Evolutionary conservation across 2,888 invertebrate species (phyloP), one percentile per base, ranked within the genome.

Genomic region (Endomychus coccineus): DNA sequence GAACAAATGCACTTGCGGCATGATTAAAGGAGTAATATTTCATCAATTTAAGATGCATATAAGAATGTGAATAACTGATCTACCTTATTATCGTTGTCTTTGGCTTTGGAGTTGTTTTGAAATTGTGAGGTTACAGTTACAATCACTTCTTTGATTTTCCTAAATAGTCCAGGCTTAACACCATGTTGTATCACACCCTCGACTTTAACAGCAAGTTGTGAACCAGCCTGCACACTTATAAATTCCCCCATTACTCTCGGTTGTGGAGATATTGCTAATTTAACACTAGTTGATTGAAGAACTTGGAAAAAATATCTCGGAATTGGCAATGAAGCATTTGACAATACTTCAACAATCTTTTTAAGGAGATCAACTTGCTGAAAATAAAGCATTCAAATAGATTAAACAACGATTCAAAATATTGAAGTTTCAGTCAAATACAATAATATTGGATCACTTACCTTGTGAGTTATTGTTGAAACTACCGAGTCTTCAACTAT

Each of bases 101-200:
- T 64, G 27, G 46, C 59, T 43, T 66, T 67, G 10, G 49, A 54
- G 38, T 51, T 60, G 13, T 52, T 67, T 59, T 79, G 67, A 32
- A 77, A 64, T 52, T 77, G 73, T 0, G 83, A 82, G 1, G 75
- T 76, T 2, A 86, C 75, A 2, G 75, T 78, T 17, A 89, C 72
- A 50, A 80, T 74, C 40, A 87, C 78, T 42, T 80, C 75, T 46
- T 77, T 71, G 42, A 89, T 78, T 54, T 75, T 74, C 21, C 87
- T 71, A 58, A 79, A 85, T 7, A 82, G 61, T 3, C 81, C 79
- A 4, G 80, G 77, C 40, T 71, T 69, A 45, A 71, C 73, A 14
- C 79, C 81, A 48, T 82, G 82, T 51, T 84, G 81, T 29, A 94
- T 75, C 1, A 96, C 91, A 1, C 95, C 95, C 66, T 95, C 95